A percentile compares a stretch with the other conserved stretches of the same genome.
These are phyloP conservation scores for Clarias laeviceps DNA, from an alignment of 2,797 vertebrate species.

Conservation along the genomic window DNA sequence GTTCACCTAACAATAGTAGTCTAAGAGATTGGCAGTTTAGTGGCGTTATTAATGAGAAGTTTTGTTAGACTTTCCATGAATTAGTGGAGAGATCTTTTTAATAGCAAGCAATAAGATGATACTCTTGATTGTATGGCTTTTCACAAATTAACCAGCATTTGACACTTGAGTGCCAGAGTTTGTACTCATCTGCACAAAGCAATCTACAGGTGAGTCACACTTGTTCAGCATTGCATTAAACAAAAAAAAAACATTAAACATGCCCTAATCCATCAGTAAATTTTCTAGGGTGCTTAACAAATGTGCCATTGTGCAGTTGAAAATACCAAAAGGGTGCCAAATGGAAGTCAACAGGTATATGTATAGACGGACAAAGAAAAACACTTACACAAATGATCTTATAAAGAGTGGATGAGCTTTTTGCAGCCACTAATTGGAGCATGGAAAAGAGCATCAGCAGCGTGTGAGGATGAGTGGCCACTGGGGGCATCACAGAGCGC, in stretches of 20 bases:
- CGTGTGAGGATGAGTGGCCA: slow-evolving; percentile 56
- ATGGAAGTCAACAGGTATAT: slow-evolving; percentile 48
- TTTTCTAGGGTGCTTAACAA: slow-evolving; percentile 13
- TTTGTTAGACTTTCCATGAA: slow-evolving; percentile 45
- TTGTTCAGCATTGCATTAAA: background rate
- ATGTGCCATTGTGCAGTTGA: background rate
- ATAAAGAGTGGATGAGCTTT: slow-evolving; percentile 49
- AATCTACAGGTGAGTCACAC: slow-evolving; percentile 39
- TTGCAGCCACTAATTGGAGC: slow-evolving; percentile 58
- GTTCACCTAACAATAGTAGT: slow-evolving; percentile 46
- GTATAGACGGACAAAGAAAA: slow-evolving; percentile 22
- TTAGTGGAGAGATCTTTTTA: slow-evolving; percentile 40
- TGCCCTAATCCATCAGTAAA: background rate
- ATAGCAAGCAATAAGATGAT: slow-evolving; percentile 39
- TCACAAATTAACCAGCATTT: slow-evolving; percentile 47
- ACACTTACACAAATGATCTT: slow-evolving; percentile 41
- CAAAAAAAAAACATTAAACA: slow-evolving; percentile 19
- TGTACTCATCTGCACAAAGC: slow-evolving; percentile 18
- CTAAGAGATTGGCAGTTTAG: slow-evolving; percentile 34
- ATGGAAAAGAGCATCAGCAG: slow-evolving; percentile 55
- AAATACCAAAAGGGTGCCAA: slow-evolving; percentile 2
- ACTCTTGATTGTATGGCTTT: slow-evolving; percentile 44
- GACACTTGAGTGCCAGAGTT: slow-evolving; percentile 37
- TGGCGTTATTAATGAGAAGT: slow-evolving; percentile 42
- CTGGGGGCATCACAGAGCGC: slow-evolving; percentile 57